Base-by-base conservation (phyloP, 1,140 invertebrate species). In the Heliothis virescens region DNA sequence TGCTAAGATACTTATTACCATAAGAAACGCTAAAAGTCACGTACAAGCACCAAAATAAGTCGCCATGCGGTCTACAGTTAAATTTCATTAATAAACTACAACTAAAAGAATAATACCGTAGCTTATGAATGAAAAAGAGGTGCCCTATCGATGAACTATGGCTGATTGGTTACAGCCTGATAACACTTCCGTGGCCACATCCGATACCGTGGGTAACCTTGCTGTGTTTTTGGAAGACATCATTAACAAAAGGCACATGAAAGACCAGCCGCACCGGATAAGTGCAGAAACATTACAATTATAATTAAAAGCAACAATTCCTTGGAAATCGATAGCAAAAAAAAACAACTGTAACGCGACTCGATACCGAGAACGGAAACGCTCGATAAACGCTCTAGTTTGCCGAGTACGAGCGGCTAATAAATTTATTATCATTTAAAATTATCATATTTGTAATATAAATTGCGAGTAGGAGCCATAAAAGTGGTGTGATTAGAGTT, bases 371-470 rank as follows among this genome's bases (percentile, higher is more conserved):
- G 83, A 90, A 86, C 90, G 87, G 90, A 91, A 91, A 87, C 87
- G 84, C 65, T 82, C 87, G 90, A 91, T 93, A 91, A 93, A 91
- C 83, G 86, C 73, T 90, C 86, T 75, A 86, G 79, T 89, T 88
- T 84, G 85, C 81, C 65, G 81, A 81, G 83, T 82, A 73, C 59
- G 63, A 57, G 21, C 62, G 65, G 74, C 73, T 86, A 83, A 87
- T 87, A 86, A 86, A 90, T 90, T 90, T 88, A 90, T 91, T 88
- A 90, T 84, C 82, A 87, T 87, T 87, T 82, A 78, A 82, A 86
- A 91, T 92, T 92, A 92, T 90, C 87, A 90, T 90, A 90, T 90
- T 90, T 87, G 86, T 88, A 84, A 81, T 86, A 89, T 89, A 84
- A 90, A 88, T 86, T 87, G 85, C 81, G 80, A 87, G 81, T 84